phyloP scores from a whole-genome alignment of 2,888 invertebrate genomes.

The Torymus auratus region DNA sequence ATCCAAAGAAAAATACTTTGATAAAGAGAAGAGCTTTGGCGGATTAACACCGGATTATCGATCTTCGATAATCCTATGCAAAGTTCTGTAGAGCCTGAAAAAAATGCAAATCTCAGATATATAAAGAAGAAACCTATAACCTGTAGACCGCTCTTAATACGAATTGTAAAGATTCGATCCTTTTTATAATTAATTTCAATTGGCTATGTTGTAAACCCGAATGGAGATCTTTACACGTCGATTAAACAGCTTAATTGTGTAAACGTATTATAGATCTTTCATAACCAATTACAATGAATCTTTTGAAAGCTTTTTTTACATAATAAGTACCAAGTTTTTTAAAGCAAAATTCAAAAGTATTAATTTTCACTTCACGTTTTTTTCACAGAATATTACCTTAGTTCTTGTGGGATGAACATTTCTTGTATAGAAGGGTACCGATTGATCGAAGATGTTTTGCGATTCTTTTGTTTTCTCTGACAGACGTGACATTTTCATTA shows the following conservation, averaged over 20 bases:
- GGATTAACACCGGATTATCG: slow-evolving; percentile 46
- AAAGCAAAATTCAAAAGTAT: no score
- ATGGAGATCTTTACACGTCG: no score
- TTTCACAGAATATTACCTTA: no score
- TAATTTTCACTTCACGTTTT: no score
- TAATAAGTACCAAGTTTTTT: no score
- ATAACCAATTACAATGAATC: no score
- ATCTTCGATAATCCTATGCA: slow-evolving; percentile 41
- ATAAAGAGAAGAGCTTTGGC: slow-evolving; percentile 42
- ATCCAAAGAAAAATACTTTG: slow-evolving; percentile 41
- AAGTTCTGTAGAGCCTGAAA: slow-evolving; percentile 22
- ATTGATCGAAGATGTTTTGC: slow-evolving; percentile 16
- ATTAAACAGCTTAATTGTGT: no score
- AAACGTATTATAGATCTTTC: no score
- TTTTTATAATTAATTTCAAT: slow-evolving; percentile 12
- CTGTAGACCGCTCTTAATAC: not conserved
- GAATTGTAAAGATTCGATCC: not conserved
- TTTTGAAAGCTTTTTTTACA: no score
- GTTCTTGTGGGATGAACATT: not conserved
- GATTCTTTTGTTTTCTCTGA: slow-evolving; percentile 8
- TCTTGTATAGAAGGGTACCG: not conserved
- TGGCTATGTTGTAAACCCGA: no score
- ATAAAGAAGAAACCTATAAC: not conserved
- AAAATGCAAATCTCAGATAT: slow-evolving; percentile 35
- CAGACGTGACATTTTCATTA: slow-evolving; percentile 30